Evolutionary conservation across 2,113 vertebrate genomes (phyloP).

Genomic region (Dascyllus trimaculatus): DNA sequence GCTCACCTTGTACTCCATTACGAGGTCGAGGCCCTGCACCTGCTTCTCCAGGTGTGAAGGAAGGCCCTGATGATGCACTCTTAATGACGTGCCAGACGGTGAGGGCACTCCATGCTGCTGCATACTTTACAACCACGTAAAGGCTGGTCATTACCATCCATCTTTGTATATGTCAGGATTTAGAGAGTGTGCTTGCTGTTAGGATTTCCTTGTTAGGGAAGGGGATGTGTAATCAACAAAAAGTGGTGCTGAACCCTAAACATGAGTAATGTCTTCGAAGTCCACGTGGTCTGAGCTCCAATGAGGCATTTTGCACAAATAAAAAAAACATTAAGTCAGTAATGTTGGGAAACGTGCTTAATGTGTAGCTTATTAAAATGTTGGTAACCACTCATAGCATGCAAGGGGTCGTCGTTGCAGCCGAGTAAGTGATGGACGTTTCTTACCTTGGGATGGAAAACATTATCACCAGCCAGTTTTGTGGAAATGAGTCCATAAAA

Average conservation of each 20-base stretch:
- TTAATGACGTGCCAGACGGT: constrained; percentile 77
- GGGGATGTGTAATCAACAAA: constrained; percentile 30
- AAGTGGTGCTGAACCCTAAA: constrained; percentile 26
- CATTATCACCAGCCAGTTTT: constrained; percentile 33
- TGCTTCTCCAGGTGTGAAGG: constrained; percentile 79
- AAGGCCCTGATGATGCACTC: constrained; percentile 70
- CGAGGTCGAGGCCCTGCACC: constrained; percentile 72
- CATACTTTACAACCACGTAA: constrained; percentile 54
- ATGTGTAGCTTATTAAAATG: constrained; percentile 33
- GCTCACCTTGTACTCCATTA: constrained; percentile 73
- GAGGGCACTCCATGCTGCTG: constrained; percentile 70
- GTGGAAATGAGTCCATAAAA: constrained; percentile 54
- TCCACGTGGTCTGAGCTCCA: constrained; percentile 16
- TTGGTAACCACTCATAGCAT: constrained; percentile 20
- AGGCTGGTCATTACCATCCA: constrained; percentile 66
- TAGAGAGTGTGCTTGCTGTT: constrained; percentile 34
- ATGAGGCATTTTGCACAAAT: constrained; percentile 20
- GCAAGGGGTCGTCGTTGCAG: constrained; percentile 10
- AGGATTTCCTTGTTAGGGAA: constrained; percentile 19
- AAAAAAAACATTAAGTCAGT: constrained; percentile 39
- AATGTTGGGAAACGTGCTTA: constrained; percentile 11
- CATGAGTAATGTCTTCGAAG: constrained; percentile 21
- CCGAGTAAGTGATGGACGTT: constrained; percentile 32
- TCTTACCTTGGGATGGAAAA: constrained; percentile 36
- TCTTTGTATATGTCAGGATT: constrained; percentile 63